phyloP scores from a whole-genome alignment of 2,797 vertebrate genomes.

The Scomberomorus guttatus region DNA sequence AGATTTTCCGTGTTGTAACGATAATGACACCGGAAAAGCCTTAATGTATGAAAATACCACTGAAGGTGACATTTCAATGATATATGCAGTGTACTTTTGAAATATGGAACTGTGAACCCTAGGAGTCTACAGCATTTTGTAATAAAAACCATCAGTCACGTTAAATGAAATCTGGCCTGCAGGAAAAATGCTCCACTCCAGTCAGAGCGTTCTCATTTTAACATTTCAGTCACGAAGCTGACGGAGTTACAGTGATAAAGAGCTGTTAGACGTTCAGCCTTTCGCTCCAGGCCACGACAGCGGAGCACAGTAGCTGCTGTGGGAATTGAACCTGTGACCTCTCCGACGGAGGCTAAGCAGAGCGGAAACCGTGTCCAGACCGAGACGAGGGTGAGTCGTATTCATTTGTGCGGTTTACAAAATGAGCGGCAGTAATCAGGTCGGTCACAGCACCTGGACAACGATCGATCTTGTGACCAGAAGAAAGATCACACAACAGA shows the following conservation, averaged over 20 bases:
- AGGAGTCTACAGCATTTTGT: not conserved
- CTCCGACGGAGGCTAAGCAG: not conserved
- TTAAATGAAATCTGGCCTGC: constrained; percentile 46
- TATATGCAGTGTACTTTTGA: constrained; percentile 17
- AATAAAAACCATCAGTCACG: constrained; percentile 55
- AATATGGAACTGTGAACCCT: constrained; percentile 37
- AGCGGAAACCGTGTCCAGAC: not conserved
- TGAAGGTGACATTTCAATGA: constrained; percentile 51
- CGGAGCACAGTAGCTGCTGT: not conserved
- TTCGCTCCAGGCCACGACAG: constrained; percentile 3
- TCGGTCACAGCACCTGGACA: not conserved
- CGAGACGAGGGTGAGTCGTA: not conserved
- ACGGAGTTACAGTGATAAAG: constrained; percentile 25
- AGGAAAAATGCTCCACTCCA: constrained; percentile 23
- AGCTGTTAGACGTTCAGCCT: not conserved
- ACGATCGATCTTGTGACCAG: constrained; percentile 7
- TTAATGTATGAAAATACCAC: constrained; percentile 11
- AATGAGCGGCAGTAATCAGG: not conserved
- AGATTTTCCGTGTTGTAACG: not conserved
- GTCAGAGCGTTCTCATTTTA: constrained; percentile 13
- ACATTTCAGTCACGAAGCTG: constrained; percentile 22
- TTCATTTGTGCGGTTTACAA: constrained; percentile 7
- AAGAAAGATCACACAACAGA: not conserved
- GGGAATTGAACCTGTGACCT: constrained; percentile 63
- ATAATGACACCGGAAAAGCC: not conserved